phyloP scores from a whole-genome alignment of 2,113 vertebrate species.

The Salvelinus fontinalis region DNA sequence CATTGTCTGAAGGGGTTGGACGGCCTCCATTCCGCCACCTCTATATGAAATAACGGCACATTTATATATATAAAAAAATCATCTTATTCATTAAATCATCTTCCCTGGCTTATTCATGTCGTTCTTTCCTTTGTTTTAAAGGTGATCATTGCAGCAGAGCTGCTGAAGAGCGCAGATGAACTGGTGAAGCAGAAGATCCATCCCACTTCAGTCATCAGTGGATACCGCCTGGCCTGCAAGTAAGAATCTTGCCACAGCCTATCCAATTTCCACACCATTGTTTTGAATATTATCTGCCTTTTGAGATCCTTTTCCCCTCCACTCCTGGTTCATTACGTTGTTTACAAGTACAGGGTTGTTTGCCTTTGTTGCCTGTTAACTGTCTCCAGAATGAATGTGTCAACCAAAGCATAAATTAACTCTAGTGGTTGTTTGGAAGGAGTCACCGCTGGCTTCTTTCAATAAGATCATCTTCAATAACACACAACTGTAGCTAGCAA shows the following conservation, averaged over 20 bases:
- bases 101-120: background rate
- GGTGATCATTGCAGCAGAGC: conserved; percentile 97
- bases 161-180: conserved; percentile 96
- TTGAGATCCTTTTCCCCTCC: too few species aligned
- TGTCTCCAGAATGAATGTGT: too few species aligned
- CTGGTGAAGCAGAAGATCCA: conserved; percentile 98
- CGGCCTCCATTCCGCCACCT: conserved; percentile 64
- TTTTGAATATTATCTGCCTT: too few species aligned
- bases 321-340: too few species aligned
- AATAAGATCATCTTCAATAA: too few species aligned
- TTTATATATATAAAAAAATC: background rate
- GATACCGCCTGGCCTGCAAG: conserved; percentile 99
- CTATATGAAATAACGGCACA: conserved; percentile 80
- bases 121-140: conserved; percentile 47
- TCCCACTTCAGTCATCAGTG: conserved; percentile 95
- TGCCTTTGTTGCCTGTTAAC: too few species aligned
- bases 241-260: conserved; percentile 67
- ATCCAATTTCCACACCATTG: background rate
- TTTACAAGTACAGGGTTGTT: too few species aligned
- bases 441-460: too few species aligned
- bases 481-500: too few species aligned
- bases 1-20: conserved; percentile 80
- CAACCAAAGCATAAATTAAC: too few species aligned
- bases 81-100: background rate
- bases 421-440: too few species aligned